These are phyloP conservation scores for Thalassarche chlororhynchos DNA, from an alignment of 2,113 vertebrate genomes.

Conservation along the genomic window DNA sequence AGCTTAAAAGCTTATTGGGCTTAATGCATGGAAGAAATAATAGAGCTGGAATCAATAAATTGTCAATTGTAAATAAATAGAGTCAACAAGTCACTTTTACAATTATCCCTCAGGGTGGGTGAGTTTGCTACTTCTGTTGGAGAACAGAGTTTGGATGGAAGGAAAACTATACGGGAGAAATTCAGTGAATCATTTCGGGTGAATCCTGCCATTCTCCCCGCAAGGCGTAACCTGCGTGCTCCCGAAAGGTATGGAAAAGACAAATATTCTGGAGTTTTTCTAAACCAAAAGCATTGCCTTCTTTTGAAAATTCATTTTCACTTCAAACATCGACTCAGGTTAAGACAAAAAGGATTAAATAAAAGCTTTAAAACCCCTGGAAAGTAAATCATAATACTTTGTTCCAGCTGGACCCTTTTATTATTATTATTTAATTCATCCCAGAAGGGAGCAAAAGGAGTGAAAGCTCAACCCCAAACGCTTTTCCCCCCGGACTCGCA, in stretches of 20 bases:
- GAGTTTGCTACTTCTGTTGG: background rate
- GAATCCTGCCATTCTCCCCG: background rate
- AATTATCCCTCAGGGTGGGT: background rate
- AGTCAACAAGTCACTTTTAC: background rate
- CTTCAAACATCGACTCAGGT: background rate
- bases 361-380: background rate
- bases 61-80: too few species aligned
- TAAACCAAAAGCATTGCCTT: background rate
- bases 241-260: background rate
- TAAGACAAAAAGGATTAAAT: background rate
- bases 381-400: background rate
- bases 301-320: background rate
- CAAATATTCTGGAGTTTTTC: background rate
- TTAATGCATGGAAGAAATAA: background rate
- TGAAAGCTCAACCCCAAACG: background rate
- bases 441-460: background rate
- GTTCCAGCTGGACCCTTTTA: background rate
- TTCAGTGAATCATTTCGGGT: background rate
- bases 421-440: background rate
- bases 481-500: background rate
- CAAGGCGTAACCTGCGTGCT: accelerated
- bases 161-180: background rate
- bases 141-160: background rate
- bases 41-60: background rate
- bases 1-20: background rate